A percentile compares a stretch with the other conserved stretches of the same genome.
Conservation (phyloP, 2,113 vertebrate genomes). For the Neolamprologus brichardi region DNA sequence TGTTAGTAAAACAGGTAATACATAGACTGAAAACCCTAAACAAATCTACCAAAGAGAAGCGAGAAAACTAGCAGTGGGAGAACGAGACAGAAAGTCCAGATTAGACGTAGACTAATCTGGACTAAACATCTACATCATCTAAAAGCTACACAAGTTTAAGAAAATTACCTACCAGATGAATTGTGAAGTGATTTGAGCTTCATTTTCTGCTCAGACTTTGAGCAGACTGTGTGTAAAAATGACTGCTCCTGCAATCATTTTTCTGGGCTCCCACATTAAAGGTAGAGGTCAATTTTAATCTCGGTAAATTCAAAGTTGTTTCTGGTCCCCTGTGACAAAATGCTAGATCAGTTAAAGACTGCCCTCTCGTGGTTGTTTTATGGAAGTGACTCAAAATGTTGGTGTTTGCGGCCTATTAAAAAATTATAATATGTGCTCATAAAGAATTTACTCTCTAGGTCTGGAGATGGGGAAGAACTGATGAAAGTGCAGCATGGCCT, state of each 20-base stretch:
- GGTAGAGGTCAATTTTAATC: neutral
- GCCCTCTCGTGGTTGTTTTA: neutral
- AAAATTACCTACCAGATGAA: neutral
- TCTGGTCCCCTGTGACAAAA: neutral
- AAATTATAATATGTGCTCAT: neutral
- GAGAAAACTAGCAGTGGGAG: neutral
- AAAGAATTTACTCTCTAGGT: neutral
- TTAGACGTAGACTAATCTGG: neutral
- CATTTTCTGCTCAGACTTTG: neutral
- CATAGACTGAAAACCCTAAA: neutral
- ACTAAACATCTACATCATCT: neutral
- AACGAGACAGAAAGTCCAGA: neutral
- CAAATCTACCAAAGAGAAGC: neutral
- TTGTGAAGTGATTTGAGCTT: neutral
- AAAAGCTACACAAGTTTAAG: neutral
- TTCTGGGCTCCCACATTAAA: neutral
- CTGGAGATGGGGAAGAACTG: neutral
- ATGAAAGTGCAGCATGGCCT: neutral
- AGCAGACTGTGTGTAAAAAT: neutral
- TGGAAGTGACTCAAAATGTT: neutral
- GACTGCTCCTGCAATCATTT: neutral
- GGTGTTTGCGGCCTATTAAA: neutral
- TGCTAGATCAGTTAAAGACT: neutral
- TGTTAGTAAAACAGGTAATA: neutral
- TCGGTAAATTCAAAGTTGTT: neutral